Conservation (phyloP, 1,140 invertebrate species). For the Drosophila virilis region DNA sequence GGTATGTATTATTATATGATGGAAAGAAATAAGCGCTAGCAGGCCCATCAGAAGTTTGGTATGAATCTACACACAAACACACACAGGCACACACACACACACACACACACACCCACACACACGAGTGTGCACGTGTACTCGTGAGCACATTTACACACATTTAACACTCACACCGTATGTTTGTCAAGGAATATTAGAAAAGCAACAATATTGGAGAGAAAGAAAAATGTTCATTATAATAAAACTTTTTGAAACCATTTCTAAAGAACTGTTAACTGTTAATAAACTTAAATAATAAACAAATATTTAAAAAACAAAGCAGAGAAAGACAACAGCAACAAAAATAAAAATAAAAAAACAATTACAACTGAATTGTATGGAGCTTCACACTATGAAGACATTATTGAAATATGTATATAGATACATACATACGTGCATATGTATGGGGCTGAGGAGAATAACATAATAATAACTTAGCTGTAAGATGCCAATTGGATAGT, state of each 20-base stretch:
- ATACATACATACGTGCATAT: constrained; percentile 41
- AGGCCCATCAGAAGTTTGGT: constrained; percentile 35
- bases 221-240: constrained; percentile 49
- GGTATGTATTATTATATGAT: not conserved
- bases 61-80: constrained; percentile 13
- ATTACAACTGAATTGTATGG: constrained; percentile 24
- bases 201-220: constrained; percentile 40
- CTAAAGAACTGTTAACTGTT: constrained; percentile 77
- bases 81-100: constrained; percentile 1
- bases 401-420: constrained; percentile 40
- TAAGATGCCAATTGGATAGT: constrained; percentile 58
- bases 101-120: not conserved
- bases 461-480: constrained; percentile 48
- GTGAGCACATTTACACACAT: not conserved
- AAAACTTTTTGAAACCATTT: constrained; percentile 64
- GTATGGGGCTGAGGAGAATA: constrained; percentile 51
- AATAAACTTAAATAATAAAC: constrained; percentile 60
- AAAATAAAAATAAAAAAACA: constrained; percentile 22
- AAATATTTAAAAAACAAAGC: constrained; percentile 32
- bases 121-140: not conserved
- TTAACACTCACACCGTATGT: constrained; percentile 39
- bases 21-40: not conserved
- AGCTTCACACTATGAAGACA: constrained; percentile 28
- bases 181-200: constrained; percentile 51
- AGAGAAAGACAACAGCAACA: constrained; percentile 14